A percentile compares a stretch with the other conserved stretches of the same genome.
Conservation (phyloP, 2,113 vertebrate species). For the Recurvirostra avosetta region DNA sequence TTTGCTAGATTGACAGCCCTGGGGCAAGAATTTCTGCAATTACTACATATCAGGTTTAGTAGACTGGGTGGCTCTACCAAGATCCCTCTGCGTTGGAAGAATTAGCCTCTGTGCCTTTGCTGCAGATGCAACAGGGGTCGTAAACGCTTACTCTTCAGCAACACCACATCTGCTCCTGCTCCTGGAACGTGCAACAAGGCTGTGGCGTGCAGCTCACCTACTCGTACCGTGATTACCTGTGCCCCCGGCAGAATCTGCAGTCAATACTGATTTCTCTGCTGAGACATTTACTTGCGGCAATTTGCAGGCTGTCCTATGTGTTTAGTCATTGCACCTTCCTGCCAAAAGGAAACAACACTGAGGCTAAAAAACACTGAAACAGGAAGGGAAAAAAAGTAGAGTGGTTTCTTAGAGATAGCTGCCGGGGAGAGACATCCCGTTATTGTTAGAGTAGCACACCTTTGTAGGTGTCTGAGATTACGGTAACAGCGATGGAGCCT, state of each 20-base stretch:
- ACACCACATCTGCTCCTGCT: background rate
- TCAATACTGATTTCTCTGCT: background rate
- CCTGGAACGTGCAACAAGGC: background rate
- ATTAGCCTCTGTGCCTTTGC: background rate
- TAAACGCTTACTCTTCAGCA: background rate
- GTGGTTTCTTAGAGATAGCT: background rate
- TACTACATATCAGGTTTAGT: background rate
- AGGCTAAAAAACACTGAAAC: background rate
- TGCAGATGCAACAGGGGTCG: background rate
- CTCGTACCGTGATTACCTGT: accelerated
- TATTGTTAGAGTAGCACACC: background rate
- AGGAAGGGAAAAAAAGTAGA: background rate
- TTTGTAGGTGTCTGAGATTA: background rate
- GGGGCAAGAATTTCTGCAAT: background rate
- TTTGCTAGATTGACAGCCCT: background rate
- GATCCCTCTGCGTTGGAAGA: background rate
- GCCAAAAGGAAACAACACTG: background rate
- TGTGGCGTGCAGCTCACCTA: background rate
- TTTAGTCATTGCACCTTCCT: background rate
- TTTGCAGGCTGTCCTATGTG: background rate
- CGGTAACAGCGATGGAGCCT: background rate
- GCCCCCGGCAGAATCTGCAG: background rate
- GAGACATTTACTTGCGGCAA: background rate
- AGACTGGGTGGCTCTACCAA: background rate
- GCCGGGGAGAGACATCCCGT: background rate